Evolutionary conservation across 2,888 invertebrate genomes (phyloP), one percentile per base, ranked within the genome.

Genomic region (Busseola fusca): DNA sequence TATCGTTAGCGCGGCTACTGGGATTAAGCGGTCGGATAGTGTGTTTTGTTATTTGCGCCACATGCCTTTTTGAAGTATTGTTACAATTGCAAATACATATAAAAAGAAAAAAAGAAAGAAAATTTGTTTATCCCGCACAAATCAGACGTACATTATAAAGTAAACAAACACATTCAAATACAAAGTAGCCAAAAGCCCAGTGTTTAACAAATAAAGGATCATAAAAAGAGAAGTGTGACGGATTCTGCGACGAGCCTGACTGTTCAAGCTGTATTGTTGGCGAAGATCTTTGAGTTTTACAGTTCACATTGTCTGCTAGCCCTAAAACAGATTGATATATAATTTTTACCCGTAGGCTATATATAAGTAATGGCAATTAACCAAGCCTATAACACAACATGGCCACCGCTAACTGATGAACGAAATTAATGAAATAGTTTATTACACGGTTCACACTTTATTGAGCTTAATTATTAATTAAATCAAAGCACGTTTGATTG

Each of bases 381-480:
- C 42, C 6, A n/a, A 54, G 14, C 42, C 52, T 42, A 45, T 34
- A 52, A 27, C n/a, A 68, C 34, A 52, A 71, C 60, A 72, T 42
- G 56, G 16, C 16, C 30, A 48, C 57, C 37, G n/a, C 54, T 42
- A 68, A 14, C 62, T 54, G 27, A 71, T 57, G 48, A 40, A 63
- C 40, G 50, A 42, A 60, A 12, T 62, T 64, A 67, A 63, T 72
- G 76, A 80, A 82, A 72, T 69, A 64, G 27, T 75, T 72, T 60
- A 79, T 69, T 54, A 50, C 68, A n/a, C 25, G 45, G 42, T 34
- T 30, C 14, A 67, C 45, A 62, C 34, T 78, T 74, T 58, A 74
- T 74, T 71, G 65, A 40, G 27, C 37, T 67, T 21, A 79, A 76
- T 69, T 67, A 76, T 56, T 80, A 80, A 80, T 76, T 69, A 67